Evolutionary conservation across 2,888 invertebrate genomes (phyloP).

Genomic region (Aricia artaxerxes): DNA sequence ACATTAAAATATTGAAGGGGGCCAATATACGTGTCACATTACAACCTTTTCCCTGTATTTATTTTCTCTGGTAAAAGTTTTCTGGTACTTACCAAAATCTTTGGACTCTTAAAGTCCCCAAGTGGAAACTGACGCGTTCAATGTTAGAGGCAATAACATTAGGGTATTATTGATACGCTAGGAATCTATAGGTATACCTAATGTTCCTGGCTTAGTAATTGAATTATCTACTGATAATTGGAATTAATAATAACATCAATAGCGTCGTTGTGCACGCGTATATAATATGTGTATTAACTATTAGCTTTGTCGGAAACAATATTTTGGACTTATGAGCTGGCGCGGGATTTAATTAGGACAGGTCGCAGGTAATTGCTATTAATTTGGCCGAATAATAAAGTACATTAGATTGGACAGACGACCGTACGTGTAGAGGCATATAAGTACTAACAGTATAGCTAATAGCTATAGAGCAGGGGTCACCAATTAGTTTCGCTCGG

Average conservation of each 20-base stretch:
- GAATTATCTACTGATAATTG: slow-evolving; percentile 23
- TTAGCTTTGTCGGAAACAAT: slow-evolving; percentile 2
- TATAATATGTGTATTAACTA: slow-evolving; percentile 9
- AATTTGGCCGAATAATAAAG: not conserved
- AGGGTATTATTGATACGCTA: not conserved
- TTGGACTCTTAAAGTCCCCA: not conserved
- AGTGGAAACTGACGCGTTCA: not conserved
- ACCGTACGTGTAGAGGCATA: no score
- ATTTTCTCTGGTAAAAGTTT: not conserved
- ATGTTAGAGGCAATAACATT: not conserved
- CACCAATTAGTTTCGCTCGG: no score
- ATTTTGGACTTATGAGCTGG: slow-evolving; percentile 9
- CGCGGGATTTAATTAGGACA: not conserved
- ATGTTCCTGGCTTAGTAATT: slow-evolving; percentile 21
- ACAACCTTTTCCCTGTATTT: not conserved
- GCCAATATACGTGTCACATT: no score
- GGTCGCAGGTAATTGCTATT: not conserved
- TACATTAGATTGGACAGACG: not conserved
- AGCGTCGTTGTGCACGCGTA: slow-evolving; percentile 17
- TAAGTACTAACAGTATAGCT: no score
- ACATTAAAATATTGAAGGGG: no score
- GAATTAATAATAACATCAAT: slow-evolving; percentile 22
- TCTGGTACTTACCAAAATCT: not conserved
- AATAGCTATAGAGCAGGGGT: no score
- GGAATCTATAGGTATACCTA: slow-evolving; percentile 5